Evolutionary conservation across 1,140 invertebrate species (phyloP).

Genomic region (Anthonomus grandis): DNA sequence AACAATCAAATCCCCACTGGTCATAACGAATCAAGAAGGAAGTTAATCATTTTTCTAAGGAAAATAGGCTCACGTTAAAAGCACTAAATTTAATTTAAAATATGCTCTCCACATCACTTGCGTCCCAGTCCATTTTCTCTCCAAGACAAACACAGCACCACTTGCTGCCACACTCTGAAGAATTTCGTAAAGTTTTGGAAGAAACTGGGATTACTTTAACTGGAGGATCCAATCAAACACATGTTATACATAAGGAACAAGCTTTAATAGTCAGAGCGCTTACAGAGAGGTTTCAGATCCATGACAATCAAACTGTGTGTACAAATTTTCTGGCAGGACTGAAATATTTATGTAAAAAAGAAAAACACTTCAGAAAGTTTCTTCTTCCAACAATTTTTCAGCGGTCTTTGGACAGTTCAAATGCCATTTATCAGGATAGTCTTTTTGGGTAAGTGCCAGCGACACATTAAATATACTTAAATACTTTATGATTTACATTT

Average conservation of each 20-base stretch:
- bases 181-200: slow-evolving; percentile 4
- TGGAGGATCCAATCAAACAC: slow-evolving; percentile 22
- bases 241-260: slow-evolving; percentile 40
- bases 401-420: slow-evolving; percentile 21
- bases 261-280: slow-evolving; percentile 40
- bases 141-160: background rate
- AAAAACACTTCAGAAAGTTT: slow-evolving; percentile 45
- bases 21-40: too few relatives aligned
- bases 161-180: background rate
- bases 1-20: too few relatives aligned
- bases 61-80: too few relatives aligned
- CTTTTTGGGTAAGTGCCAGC: slow-evolving; percentile 34
- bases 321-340: slow-evolving; percentile 45
- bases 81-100: too few relatives aligned
- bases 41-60: too few relatives aligned
- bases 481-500: too few relatives aligned
- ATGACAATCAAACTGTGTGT: slow-evolving; percentile 42
- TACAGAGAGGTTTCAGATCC: slow-evolving; percentile 36
- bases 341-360: slow-evolving; percentile 41
- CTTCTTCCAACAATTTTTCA: slow-evolving; percentile 38
- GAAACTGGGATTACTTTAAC: slow-evolving; percentile 16
- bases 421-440: slow-evolving; percentile 48
- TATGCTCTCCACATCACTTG: background rate
- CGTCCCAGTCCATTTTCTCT: background rate
- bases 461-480: too few relatives aligned